Evolutionary conservation across 2,888 invertebrate genomes (phyloP), one percentile per base, ranked within the genome.

Genomic region (Protodeltote pygarga): DNA sequence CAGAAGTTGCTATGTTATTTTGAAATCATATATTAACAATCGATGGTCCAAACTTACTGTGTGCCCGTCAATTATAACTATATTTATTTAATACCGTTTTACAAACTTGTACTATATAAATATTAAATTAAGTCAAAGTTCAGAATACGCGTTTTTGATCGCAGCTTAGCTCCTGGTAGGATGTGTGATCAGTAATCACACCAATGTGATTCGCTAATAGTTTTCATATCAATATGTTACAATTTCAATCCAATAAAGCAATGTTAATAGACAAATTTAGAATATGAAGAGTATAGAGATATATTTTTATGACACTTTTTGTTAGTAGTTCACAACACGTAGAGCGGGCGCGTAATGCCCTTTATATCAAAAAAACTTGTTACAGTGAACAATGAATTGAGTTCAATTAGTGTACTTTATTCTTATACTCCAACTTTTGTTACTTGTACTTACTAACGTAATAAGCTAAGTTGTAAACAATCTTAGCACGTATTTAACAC

Each of bases 31-130:
- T 58, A 58, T 55, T 58, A 41, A 49, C 17, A 59, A 69, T 59
- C 54, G 62, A 75, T 68, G 77, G 75, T 77, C 77, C 74, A 75
- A 74, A 44, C 46, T 63, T 38, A 49, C 46, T 50, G 57, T 49
- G 55, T 57, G 48, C 63, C 59, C 57, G 72, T 72, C 72, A 72
- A 72, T 72, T 74, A 72, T 53, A 63, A 25, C 27, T 10, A 48
- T 42, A 54, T 59, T 60, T 62, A 54, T 65, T 50, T 57, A 31
- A 41, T 27, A 16, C 21, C 14, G 10, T 57, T 45, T 57, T 50
- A 51, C 28, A 48, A 61, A 48, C 20, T 9, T 32, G n/a, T n/a
- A 42, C 45, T 45, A 19, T 35, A 44, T 17, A 45, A 28, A 5
- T 63, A 37, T 35, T 65, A 52, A 4, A 15, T 8, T 59, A 65